These are phyloP conservation scores for Eilema griseolum DNA, from an alignment of 2,888 invertebrate species.

Conservation along the genomic window DNA sequence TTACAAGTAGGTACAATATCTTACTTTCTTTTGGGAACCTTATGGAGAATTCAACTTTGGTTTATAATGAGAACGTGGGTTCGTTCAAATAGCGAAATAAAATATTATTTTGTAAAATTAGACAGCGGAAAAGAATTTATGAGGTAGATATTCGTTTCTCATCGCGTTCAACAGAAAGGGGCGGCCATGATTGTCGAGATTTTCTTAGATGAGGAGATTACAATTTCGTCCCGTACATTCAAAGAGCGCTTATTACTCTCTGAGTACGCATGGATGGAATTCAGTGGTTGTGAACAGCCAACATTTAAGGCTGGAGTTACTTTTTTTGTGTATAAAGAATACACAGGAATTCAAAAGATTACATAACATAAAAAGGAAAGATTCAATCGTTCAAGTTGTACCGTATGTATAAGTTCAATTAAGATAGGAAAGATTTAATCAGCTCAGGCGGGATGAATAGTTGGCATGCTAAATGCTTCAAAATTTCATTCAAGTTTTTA, in stretches of 20 bases:
- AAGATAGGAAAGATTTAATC: too few relatives aligned
- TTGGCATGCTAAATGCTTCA: too few relatives aligned
- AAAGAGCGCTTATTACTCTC: constrained; percentile 7
- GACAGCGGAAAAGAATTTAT: neutral
- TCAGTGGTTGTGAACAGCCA: neutral
- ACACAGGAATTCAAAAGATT: neutral
- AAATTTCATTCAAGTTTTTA: neutral
- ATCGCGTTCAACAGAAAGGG: neutral
- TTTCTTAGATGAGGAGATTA: constrained; percentile 15
- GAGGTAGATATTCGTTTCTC: constrained; percentile 5
- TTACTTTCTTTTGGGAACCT: constrained; percentile 10
- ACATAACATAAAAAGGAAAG: neutral
- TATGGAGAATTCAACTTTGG: constrained; percentile 15
- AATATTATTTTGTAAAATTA: neutral
- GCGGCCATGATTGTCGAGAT: constrained; percentile 14
- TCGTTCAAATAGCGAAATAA: neutral
- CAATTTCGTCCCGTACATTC: constrained; percentile 10
- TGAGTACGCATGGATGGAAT: neutral
- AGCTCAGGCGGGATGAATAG: too few relatives aligned
- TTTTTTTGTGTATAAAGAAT: neutral
- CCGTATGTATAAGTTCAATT: neutral
- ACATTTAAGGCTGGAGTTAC: neutral
- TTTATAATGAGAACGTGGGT: constrained; percentile 11
- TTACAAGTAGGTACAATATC: neutral
- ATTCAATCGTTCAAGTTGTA: neutral